These are phyloP conservation scores for Spinibarbus caldwelli DNA, from an alignment of 2,797 vertebrate genomes.

Conservation along the genomic window DNA sequence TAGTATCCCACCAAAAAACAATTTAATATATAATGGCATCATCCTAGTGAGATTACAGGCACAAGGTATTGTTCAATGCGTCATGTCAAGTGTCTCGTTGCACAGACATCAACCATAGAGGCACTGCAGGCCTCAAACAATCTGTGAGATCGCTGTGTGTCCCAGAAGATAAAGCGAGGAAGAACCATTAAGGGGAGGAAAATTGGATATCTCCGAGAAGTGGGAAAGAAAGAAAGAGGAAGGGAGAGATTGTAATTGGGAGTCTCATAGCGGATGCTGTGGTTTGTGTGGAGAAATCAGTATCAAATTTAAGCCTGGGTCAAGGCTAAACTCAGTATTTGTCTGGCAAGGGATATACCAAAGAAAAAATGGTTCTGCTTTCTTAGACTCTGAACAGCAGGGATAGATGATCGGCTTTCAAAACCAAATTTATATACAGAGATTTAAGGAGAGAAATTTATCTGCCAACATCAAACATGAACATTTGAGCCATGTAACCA, in stretches of 20 bases:
- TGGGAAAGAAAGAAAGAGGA: slow-evolving; percentile 36
- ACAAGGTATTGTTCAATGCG: background rate
- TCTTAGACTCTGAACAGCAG: slow-evolving; percentile 47
- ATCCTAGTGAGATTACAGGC: background rate
- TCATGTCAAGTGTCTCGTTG: background rate
- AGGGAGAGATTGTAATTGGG: slow-evolving; percentile 59
- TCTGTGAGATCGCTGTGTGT: slow-evolving; percentile 59
- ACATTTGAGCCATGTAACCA: background rate
- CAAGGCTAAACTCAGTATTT: slow-evolving; percentile 63
- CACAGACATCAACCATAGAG: background rate
- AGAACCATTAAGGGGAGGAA: slow-evolving; percentile 63
- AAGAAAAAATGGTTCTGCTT: slow-evolving; percentile 58
- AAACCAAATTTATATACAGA: background rate
- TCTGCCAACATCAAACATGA: background rate
- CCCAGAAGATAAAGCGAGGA: slow-evolving; percentile 61
- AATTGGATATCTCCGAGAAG: slow-evolving; percentile 67
- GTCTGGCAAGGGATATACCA: slow-evolving; percentile 56
- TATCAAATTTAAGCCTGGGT: slow-evolving; percentile 61
- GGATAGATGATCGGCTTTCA: background rate
- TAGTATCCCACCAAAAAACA: background rate
- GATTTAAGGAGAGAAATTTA: background rate
- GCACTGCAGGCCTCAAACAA: background rate
- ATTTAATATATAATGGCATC: background rate
- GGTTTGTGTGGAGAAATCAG: slow-evolving; percentile 47
- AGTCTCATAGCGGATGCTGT: slow-evolving; percentile 61